phyloP scores from a whole-genome alignment of 2,113 vertebrate species.

The Eretmochelys imbricata region DNA sequence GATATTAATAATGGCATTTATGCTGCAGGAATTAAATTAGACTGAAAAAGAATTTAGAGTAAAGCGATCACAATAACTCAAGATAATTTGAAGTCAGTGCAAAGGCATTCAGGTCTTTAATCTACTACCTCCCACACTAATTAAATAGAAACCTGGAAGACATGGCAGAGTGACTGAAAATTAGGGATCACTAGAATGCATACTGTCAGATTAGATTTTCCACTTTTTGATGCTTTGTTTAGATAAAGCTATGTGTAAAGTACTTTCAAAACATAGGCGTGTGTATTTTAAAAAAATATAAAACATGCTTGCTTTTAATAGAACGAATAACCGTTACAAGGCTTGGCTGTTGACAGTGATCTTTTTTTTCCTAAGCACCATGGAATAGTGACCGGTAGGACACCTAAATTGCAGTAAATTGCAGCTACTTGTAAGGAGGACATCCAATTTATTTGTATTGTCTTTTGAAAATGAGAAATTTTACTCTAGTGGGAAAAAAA shows the following conservation, averaged over 20 bases:
- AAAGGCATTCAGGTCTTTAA: slow-evolving; percentile 54
- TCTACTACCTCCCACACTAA: neutral
- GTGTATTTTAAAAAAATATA: neutral
- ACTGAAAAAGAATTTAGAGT: slow-evolving; percentile 54
- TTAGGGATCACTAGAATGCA: neutral
- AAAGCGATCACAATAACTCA: slow-evolving; percentile 63
- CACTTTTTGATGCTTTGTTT: slow-evolving; percentile 8
- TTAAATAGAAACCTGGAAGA: slow-evolving; percentile 61
- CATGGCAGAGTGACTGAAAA: slow-evolving; percentile 34
- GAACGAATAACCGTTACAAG: neutral
- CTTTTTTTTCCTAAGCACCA: neutral
- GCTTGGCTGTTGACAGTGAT: neutral
- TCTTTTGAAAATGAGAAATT: neutral
- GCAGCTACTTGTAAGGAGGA: neutral
- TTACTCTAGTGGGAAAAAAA: neutral
- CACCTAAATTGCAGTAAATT: slow-evolving; percentile 12
- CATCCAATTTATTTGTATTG: neutral
- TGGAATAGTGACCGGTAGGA: slow-evolving; percentile 22
- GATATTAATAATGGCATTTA: slow-evolving; percentile 65
- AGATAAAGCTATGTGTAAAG: neutral
- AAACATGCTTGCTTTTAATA: neutral
- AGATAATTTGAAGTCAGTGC: slow-evolving; percentile 61
- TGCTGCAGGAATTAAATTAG: slow-evolving; percentile 70
- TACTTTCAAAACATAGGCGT: neutral
- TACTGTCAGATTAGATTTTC: slow-evolving; percentile 27